Evolutionary conservation across 2,888 invertebrate species (phyloP), one percentile per base, ranked within the genome.

Genomic region (Diploptera punctata): DNA sequence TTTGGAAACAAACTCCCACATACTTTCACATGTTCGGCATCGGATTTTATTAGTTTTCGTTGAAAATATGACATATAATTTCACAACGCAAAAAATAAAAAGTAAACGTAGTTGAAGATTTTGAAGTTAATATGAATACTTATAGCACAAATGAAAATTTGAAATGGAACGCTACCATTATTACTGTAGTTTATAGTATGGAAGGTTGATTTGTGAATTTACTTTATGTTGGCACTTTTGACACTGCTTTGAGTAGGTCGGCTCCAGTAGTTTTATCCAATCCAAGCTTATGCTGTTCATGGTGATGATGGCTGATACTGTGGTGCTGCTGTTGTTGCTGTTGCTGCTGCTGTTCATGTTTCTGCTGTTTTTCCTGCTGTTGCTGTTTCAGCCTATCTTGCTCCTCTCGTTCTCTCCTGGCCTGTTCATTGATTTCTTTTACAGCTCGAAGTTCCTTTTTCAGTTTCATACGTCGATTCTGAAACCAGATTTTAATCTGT

Each of bases 401-500:
- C 81, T 95, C 95, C 82, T 96, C 95, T 70, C 95, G 87, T 81
- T 95, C 95, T n/a, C 95, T 88, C 80, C 95, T 89, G 76, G 95
- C 96, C 79, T 96, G 96, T 82, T 96, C 96, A 86, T 96, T 96
- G 80, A 96, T 96, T 86, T 97, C 97, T 82, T 97, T 96, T 68
- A 97, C 95, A 65, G 95, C 95, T 79, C 97, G 89, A 79, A 97
- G 86, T 83, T 98, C 98, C 81, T 97, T 97, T 89, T 97, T 97
- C 86, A 96, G 88, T 83, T 97, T 97, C 97, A 97, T 97, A 81
- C 97, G 91, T 78, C 97, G 89, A 84, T 98, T 98, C 84, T 98
- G 97, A 87, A 98, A 96, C 95, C 95, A 95, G 83, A 96, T 97
- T 87, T 97, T 97, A 82, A 97, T 98, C 87, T 98, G 98, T 80